Conservation (phyloP, 2,888 invertebrate species). For the Synanthedon tipuliformis region DNA sequence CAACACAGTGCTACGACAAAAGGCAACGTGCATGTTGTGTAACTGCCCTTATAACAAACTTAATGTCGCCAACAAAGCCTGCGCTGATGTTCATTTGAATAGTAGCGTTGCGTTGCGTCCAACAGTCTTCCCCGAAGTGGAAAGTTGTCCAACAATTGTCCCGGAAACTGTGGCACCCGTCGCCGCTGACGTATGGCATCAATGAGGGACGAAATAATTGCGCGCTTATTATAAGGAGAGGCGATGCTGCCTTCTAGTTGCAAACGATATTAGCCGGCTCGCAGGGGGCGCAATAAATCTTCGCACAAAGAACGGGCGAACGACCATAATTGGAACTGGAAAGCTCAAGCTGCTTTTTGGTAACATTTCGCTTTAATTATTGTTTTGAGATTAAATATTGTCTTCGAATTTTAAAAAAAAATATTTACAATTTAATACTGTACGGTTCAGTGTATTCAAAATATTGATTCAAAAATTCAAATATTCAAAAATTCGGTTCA, state of each 20-base stretch:
- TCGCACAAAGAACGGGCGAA: conserved; percentile 6
- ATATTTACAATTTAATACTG: neutral
- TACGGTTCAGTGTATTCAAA: too few species aligned
- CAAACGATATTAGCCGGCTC: conserved; percentile 16
- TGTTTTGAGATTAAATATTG: neutral
- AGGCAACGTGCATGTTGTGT: too few species aligned
- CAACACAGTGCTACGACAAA: too few species aligned
- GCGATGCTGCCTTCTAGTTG: conserved; percentile 1
- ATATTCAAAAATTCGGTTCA: too few species aligned
- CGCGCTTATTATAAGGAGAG: too few species aligned
- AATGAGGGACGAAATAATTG: conserved; percentile 15
- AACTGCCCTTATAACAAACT: too few species aligned
- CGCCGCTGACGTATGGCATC: conserved; percentile 23
- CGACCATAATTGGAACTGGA: conserved; percentile 13
- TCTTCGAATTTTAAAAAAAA: neutral
- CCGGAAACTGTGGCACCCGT: conserved; percentile 35
- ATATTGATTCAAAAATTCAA: too few species aligned
- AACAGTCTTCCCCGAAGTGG: conserved; percentile 32
- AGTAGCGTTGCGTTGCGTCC: conserved; percentile 4
- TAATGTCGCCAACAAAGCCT: too few species aligned
- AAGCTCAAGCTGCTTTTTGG: conserved; percentile 12
- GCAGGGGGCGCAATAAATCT: conserved; percentile 23
- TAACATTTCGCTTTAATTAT: conserved; percentile 5
- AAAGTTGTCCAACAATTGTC: conserved; percentile 15
- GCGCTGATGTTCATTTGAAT: too few species aligned